Evolutionary conservation across 2,797 vertebrate species (phyloP).

Genomic region (Sebastes cheni): DNA sequence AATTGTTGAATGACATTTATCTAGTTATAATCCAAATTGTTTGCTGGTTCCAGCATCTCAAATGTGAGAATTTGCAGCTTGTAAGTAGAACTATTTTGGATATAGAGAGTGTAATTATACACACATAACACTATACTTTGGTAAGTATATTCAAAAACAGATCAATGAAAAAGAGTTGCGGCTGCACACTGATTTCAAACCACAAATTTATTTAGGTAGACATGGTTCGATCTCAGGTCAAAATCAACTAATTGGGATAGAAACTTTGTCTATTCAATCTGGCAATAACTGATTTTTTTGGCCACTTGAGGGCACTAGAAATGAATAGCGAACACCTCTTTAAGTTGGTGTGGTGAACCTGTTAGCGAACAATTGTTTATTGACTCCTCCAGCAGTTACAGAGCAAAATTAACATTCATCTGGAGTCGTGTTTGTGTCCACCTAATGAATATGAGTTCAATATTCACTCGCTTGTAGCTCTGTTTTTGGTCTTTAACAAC

Average conservation of each 20-base stretch:
- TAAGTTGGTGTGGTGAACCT: background rate
- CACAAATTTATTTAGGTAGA: background rate
- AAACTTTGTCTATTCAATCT: background rate
- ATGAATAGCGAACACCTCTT: background rate
- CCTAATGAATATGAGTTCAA: background rate
- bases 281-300: background rate
- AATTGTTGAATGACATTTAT: background rate
- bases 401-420: background rate
- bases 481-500: background rate
- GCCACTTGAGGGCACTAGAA: background rate
- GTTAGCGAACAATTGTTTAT: background rate
- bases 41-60: background rate
- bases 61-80: background rate
- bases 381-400: background rate
- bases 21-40: background rate
- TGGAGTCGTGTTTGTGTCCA: background rate
- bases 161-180: background rate
- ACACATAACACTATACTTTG: background rate
- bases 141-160: background rate
- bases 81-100: background rate
- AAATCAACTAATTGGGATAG: background rate
- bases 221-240: background rate
- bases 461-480: background rate
- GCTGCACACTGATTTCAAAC: background rate
- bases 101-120: background rate